Evolutionary conservation across 2,113 vertebrate species (phyloP), one percentile per base, ranked within the genome.

Genomic region (Lontra canadensis): DNA sequence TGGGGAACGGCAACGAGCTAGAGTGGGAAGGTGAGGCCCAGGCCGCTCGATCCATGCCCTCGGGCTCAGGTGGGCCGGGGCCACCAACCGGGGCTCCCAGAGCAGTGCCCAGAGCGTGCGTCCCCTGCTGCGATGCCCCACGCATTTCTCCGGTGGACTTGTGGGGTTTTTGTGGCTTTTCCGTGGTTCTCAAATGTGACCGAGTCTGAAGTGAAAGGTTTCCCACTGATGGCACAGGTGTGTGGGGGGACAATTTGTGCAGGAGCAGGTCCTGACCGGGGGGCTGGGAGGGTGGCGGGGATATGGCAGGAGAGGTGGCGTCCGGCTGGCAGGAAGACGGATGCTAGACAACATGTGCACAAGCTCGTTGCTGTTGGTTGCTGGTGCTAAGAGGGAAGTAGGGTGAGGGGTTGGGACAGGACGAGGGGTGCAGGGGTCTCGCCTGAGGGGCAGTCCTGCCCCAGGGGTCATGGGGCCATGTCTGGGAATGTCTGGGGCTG

Each of bases 11-110:
- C 57, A 99, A 99, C 0, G 99, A 99, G 25, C 98, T 99, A 92
- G 99, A 99, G 95, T 99, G 99, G 99, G 99, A 99, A 99, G 99
- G 99, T 99, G 76, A 97, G 67, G 11, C 20, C 6, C 0, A 26
- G 34, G 11, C 15, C 0, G 1, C 93, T n/a, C 12, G 25, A 18
- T 59, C 57, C 3, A 4, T 12, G 6, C 61, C 15, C 20, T 5
- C 0, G 36, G 61, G 44, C 57, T 73, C 12, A 9, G 36, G n/a
- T 0, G 1, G 69, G 6, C 29, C 31, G 31, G 63, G 63, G 63
- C 5, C 63, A 7, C 63, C 14, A 1, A 7, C 63, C 29, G 0
- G 12, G 63, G 63, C 29, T 34, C 63, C 1, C 29, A 2, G 61
- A 31, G 63, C 29, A 65, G 63, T 25, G 25, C 42, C 23, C 6